Percentiles rank a stretch among this genome's conserved stretches.
phyloP scores from a whole-genome alignment of 2,113 vertebrate species.

The Rhineura floridana region DNA sequence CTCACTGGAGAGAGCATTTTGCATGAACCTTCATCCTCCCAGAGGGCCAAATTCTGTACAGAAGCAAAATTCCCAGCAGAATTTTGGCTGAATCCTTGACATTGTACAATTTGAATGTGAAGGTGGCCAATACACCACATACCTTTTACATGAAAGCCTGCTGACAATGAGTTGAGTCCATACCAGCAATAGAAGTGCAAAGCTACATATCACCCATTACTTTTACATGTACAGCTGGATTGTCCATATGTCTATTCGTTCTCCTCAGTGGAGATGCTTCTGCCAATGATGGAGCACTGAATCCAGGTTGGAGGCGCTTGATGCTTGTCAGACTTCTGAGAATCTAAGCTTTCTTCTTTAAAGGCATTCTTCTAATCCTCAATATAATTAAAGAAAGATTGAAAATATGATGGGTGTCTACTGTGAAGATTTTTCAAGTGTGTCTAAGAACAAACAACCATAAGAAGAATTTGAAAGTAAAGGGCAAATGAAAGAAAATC shows the following conservation, averaged over 20 bases:
- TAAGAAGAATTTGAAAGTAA: too few species aligned
- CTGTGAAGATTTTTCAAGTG: background rate
- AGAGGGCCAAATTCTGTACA: constrained; percentile 16
- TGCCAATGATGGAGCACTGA: background rate
- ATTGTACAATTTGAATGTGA: background rate
- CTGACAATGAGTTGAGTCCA: background rate
- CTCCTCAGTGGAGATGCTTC: background rate
- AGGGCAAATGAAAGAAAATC: too few species aligned
- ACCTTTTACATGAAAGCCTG: background rate
- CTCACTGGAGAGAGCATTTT: constrained; percentile 2
- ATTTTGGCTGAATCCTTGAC: constrained; percentile 26
- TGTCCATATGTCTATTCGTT: background rate
- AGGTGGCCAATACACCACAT: background rate
- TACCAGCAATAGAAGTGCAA: background rate
- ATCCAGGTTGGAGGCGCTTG: background rate
- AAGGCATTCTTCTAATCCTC: too few species aligned
- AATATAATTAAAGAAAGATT: background rate
- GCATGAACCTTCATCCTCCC: background rate
- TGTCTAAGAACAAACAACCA: too few species aligned
- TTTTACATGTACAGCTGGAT: background rate
- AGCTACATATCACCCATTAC: background rate
- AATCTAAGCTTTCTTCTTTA: background rate
- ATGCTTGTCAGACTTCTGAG: background rate
- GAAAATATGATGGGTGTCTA: background rate
- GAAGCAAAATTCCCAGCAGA: constrained; percentile 18